Conservation (phyloP, 2,797 vertebrate genomes). For the Pelobates cultripes region DNA sequence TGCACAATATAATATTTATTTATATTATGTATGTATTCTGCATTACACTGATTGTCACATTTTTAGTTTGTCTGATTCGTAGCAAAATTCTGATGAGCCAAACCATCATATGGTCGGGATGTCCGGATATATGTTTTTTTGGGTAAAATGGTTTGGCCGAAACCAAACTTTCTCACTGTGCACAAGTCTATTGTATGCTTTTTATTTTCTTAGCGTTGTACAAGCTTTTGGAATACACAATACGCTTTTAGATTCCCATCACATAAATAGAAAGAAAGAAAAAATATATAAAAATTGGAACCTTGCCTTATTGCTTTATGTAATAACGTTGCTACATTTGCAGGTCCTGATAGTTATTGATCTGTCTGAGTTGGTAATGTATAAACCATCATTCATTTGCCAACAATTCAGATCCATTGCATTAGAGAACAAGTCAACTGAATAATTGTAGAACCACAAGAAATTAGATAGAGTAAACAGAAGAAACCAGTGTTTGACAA, state of each 20-base stretch:
- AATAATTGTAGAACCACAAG: not conserved
- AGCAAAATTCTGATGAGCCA: no score
- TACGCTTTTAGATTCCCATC: not conserved
- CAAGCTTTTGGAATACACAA: not conserved
- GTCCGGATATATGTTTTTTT: no score
- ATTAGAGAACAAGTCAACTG: not conserved
- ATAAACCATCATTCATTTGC: not conserved
- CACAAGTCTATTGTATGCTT: no score
- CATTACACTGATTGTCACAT: no score
- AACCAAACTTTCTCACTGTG: no score
- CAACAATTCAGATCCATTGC: constrained; percentile 3
- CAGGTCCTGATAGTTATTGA: not conserved
- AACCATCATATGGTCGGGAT: no score
- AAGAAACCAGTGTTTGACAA: not conserved
- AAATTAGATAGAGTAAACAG: not conserved
- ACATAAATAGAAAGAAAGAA: not conserved
- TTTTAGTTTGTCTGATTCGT: no score
- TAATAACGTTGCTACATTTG: not conserved
- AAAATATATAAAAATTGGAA: not conserved
- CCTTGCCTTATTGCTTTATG: not conserved
- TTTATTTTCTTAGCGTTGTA: not conserved
- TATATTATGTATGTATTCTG: no score
- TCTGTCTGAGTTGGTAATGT: constrained; percentile 9
- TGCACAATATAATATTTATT: no score
- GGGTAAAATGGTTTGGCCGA: no score